phyloP scores from a whole-genome alignment of 2,113 vertebrate species.

The Micronycteris hirsuta region DNA sequence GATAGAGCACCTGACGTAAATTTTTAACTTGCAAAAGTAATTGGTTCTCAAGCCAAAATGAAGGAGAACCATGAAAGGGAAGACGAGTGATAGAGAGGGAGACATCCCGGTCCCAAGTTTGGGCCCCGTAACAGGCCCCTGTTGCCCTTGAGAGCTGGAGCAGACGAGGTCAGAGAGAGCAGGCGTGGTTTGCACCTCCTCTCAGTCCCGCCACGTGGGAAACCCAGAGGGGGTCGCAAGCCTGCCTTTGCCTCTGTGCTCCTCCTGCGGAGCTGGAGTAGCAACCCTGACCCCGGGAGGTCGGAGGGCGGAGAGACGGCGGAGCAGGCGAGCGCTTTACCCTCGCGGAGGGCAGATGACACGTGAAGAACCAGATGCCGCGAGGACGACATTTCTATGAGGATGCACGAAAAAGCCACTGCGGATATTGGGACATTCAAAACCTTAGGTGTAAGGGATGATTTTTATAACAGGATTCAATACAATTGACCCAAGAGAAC shows the following conservation, averaged over 20 bases:
- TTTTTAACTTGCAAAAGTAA: neutral
- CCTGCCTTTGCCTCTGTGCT: neutral
- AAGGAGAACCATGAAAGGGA: neutral
- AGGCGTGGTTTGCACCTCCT: neutral
- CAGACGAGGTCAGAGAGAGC: neutral
- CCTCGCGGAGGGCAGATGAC: neutral
- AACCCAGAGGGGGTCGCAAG: no score
- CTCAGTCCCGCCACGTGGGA: neutral
- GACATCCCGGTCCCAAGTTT: neutral
- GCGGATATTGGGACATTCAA: neutral
- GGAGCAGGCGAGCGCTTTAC: neutral
- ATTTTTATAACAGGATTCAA: neutral
- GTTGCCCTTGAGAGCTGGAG: neutral
- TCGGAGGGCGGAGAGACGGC: neutral
- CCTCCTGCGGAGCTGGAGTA: neutral
- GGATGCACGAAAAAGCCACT: neutral
- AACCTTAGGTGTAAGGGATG: neutral
- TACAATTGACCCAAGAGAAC: neutral
- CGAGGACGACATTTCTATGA: neutral
- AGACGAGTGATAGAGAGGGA: neutral
- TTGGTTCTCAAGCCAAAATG: neutral
- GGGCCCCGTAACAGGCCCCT: neutral
- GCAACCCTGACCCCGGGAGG: neutral
- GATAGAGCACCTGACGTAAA: rapidly evolving
- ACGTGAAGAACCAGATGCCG: neutral